These are phyloP conservation scores for Macropodus opercularis DNA, from an alignment of 2,797 vertebrate genomes.

Conservation along the genomic window DNA sequence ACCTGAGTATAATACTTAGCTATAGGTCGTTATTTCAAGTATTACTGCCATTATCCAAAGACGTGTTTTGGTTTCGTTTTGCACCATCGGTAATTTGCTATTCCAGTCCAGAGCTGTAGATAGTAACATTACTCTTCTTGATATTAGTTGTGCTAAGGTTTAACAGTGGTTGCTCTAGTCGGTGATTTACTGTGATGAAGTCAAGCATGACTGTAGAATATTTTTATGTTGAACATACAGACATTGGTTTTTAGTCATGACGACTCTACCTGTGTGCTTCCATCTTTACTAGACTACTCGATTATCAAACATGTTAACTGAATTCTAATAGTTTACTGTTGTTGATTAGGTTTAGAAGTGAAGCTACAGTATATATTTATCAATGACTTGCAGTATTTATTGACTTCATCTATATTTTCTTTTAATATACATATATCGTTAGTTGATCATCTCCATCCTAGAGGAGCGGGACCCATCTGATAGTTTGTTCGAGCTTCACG, in stretches of 20 bases:
- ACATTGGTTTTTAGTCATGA: constrained; percentile 43
- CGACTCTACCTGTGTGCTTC: constrained; percentile 49
- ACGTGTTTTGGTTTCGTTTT: constrained; percentile 23
- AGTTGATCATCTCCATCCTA: constrained; percentile 34
- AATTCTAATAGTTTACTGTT: constrained; percentile 52
- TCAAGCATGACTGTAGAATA: constrained; percentile 46
- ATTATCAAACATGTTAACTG: constrained; percentile 46
- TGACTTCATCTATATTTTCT: constrained; percentile 48
- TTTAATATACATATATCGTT: constrained; percentile 34
- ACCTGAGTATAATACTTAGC: constrained; percentile 30
- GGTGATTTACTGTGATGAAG: constrained; percentile 54
- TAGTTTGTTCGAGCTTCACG: constrained; percentile 16
- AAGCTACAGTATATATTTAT: constrained; percentile 56
- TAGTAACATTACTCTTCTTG: constrained; percentile 42
- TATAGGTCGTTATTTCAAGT: constrained; percentile 26
- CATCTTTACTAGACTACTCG: constrained; percentile 37
- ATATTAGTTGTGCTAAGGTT: constrained; percentile 47
- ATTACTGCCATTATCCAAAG: constrained; percentile 14
- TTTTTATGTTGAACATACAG: constrained; percentile 36
- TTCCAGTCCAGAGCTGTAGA: constrained; percentile 41
- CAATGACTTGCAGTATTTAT: constrained; percentile 32
- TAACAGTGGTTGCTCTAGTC: constrained; percentile 47
- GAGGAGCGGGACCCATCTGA: constrained; percentile 27
- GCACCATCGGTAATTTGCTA: constrained; percentile 39
- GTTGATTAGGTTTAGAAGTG: constrained; percentile 43